A percentile compares a stretch with the other conserved stretches of the same genome.
Conservation (phyloP, 2,888 invertebrate species). For the Spatulosminthurus flaviceps region DNA sequence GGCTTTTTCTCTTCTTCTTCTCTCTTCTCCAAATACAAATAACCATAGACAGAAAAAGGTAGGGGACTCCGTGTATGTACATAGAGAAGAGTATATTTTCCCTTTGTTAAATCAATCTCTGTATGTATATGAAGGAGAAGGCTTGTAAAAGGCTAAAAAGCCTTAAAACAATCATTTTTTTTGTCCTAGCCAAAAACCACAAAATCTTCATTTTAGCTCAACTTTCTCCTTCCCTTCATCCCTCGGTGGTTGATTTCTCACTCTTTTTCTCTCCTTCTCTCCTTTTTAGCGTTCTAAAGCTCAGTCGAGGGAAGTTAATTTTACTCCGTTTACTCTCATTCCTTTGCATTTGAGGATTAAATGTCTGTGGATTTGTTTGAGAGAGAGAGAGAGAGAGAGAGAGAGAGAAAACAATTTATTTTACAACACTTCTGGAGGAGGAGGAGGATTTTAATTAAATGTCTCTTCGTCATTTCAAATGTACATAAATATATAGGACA, state of each 20-base stretch:
- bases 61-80: constrained; percentile 5
- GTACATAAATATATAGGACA: too few relatives aligned
- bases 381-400: too few relatives aligned
- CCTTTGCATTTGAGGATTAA: too few relatives aligned
- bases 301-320: too few relatives aligned
- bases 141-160: constrained; percentile 28
- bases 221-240: constrained; percentile 3
- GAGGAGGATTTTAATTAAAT: too few relatives aligned
- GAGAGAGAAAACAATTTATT: constrained; percentile 10
- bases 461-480: too few relatives aligned
- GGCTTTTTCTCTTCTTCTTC: too few relatives aligned
- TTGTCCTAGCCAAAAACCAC: constrained; percentile 46
- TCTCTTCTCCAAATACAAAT: constrained; percentile 51
- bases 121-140: too few relatives aligned
- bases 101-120: constrained; percentile 48
- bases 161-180: constrained; percentile 48
- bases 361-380: too few relatives aligned
- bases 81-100: too few relatives aligned
- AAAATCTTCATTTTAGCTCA: constrained; percentile 39
- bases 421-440: background rate
- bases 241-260: too few relatives aligned
- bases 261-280: constrained; percentile 15
- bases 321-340: too few relatives aligned
- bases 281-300: background rate
- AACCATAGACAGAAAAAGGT: constrained; percentile 31